Conservation (phyloP, 2,888 invertebrate species). For the Plebejus anna region DNA sequence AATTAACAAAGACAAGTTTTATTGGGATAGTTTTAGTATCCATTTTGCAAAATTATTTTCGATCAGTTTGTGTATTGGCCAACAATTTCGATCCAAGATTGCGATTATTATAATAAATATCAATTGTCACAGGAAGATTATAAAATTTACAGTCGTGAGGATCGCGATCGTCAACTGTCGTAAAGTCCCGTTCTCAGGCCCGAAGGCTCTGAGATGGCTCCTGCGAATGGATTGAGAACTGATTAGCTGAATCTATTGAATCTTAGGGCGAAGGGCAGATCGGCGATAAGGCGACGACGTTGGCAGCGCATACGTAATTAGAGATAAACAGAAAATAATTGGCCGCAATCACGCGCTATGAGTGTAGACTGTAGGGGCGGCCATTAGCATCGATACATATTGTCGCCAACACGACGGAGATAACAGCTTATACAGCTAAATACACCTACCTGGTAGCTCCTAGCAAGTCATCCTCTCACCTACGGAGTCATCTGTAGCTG, state of each 20-base stretch:
- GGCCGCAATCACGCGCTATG: constrained; percentile 74
- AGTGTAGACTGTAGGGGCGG: constrained; percentile 55
- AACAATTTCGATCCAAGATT: neutral
- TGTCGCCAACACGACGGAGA: neutral
- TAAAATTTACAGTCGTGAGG: constrained; percentile 22
- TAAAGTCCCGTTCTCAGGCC: constrained; percentile 36
- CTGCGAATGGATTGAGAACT: constrained; percentile 65
- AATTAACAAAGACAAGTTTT: neutral
- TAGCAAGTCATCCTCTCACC: neutral
- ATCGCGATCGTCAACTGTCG: constrained; percentile 32
- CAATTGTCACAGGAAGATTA: constrained; percentile 21
- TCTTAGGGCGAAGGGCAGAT: constrained; percentile 78
- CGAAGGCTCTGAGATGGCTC: constrained; percentile 60
- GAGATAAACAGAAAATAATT: constrained; percentile 80
- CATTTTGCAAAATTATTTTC: neutral
- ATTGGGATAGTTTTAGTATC: neutral
- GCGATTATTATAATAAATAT: constrained; percentile 7
- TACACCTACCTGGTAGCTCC: neutral
- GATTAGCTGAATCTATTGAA: constrained; percentile 72
- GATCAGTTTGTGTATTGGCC: neutral
- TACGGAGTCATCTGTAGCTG: neutral
- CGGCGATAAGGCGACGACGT: constrained; percentile 68
- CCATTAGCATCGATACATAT: constrained; percentile 39
- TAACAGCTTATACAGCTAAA: neutral
- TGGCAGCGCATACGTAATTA: constrained; percentile 78